These are phyloP conservation scores for Galeopsomyia nigrocyanea DNA, from an alignment of 2,888 invertebrate species.

Conservation along the genomic window DNA sequence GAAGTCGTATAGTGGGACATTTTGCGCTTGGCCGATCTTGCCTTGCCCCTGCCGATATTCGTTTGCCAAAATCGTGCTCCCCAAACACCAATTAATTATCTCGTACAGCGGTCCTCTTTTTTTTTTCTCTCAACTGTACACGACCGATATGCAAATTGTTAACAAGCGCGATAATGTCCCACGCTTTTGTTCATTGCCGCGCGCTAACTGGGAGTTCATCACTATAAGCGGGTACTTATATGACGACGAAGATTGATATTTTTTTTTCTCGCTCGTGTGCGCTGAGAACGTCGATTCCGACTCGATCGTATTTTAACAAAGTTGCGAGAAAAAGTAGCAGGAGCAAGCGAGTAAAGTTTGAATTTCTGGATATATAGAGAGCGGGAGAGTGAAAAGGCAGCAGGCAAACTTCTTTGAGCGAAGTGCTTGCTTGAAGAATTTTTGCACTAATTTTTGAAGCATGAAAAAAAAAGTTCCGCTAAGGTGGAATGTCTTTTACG, in stretches of 20 bases:
- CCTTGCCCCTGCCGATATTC: not conserved
- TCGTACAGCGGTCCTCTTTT: slow-evolving; percentile 15
- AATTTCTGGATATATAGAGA: too few relatives aligned
- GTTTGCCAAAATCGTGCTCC: not conserved
- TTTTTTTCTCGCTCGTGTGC: not conserved
- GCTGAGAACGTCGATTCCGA: not conserved
- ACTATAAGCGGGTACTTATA: too few relatives aligned
- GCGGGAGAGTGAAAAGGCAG: too few relatives aligned
- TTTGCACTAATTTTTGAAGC: too few relatives aligned
- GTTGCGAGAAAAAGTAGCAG: too few relatives aligned
- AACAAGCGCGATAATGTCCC: slow-evolving; percentile 33
- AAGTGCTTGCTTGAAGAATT: too few relatives aligned
- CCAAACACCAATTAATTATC: slow-evolving; percentile 34
- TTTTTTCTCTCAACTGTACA: not conserved
- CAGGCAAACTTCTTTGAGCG: too few relatives aligned
- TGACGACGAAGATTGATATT: slow-evolving; percentile 10
- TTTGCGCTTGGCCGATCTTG: slow-evolving; percentile 29
- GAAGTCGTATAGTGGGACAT: slow-evolving; percentile 25
- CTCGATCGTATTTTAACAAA: too few relatives aligned
- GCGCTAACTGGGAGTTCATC: slow-evolving; percentile 1
- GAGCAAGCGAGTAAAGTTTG: too few relatives aligned
- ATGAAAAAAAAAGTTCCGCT: too few relatives aligned
- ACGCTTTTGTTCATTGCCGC: not conserved
- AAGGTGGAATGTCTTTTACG: too few relatives aligned
- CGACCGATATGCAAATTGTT: slow-evolving; percentile 34